A percentile compares a stretch with the other conserved stretches of the same genome.
Conservation (phyloP, 1,140 invertebrate genomes). For the Chrysomallon squamiferum region DNA sequence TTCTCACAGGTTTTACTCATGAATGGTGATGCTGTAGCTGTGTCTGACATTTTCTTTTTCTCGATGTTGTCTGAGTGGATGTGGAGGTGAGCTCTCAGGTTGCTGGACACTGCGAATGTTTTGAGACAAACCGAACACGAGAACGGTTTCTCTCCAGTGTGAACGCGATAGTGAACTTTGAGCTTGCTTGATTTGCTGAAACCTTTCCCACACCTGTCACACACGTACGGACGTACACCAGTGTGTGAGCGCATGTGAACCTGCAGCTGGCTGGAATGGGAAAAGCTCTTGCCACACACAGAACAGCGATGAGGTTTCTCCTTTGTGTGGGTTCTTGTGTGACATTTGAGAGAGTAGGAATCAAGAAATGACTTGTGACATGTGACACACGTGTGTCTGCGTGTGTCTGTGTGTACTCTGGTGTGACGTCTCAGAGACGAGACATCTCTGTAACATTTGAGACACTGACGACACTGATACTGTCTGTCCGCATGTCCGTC, state of each 20-base stretch:
- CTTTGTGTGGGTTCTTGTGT: background rate
- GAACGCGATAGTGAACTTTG: background rate
- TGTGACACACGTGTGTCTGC: background rate
- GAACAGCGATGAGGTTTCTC: background rate
- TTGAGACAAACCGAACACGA: background rate
- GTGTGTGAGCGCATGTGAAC: background rate
- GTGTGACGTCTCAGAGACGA: background rate
- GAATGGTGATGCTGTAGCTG: too few species aligned
- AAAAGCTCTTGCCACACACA: background rate
- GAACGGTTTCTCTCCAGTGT: conserved; percentile 4
- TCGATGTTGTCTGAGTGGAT: background rate
- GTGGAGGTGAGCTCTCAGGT: background rate
- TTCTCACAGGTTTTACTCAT: too few species aligned
- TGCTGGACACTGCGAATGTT: background rate
- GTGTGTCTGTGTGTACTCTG: background rate
- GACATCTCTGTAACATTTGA: background rate
- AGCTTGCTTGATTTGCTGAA: background rate
- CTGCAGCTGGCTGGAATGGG: background rate
- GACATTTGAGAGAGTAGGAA: background rate
- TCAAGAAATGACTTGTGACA: background rate
- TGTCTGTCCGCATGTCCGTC: too few species aligned
- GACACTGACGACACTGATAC: too few species aligned
- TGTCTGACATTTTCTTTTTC: too few species aligned
- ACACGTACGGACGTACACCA: background rate
- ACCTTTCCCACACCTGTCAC: background rate